Percentiles rank a stretch among this genome's conserved stretches.
Evolutionary conservation across 2,888 invertebrate genomes (phyloP).

Genomic region (Heliconius ismenius): DNA sequence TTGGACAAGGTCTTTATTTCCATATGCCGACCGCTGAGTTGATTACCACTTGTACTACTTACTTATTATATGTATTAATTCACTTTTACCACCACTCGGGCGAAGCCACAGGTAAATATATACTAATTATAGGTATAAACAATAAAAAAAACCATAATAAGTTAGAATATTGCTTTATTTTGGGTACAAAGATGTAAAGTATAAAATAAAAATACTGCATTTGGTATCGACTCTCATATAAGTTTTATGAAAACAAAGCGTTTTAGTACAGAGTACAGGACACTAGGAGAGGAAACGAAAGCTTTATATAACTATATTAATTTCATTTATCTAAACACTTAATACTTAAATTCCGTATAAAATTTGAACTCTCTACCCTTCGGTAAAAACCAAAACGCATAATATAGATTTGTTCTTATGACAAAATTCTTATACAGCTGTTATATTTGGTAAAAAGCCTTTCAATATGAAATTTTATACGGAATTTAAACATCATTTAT

Average conservation of each 20-base stretch:
- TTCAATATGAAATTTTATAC: neutral
- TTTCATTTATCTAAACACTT: slow-evolving; percentile 75
- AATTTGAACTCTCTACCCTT: neutral
- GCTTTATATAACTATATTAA: slow-evolving; percentile 75
- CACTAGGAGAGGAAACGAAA: slow-evolving; percentile 78
- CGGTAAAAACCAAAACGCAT: neutral
- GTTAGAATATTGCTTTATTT: slow-evolving; percentile 76
- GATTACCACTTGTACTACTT: too few relatives aligned
- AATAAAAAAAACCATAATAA: slow-evolving; percentile 11
- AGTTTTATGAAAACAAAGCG: slow-evolving; percentile 80
- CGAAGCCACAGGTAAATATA: neutral
- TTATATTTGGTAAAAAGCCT: neutral
- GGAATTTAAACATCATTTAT: slow-evolving; percentile 54
- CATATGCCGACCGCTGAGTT: too few relatives aligned
- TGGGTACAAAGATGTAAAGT: slow-evolving; percentile 80
- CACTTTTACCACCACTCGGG: too few relatives aligned
- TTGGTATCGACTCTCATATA: slow-evolving; percentile 80
- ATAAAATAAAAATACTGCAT: slow-evolving; percentile 82
- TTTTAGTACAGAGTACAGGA: slow-evolving; percentile 66
- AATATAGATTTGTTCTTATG: neutral
- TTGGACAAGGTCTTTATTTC: too few relatives aligned
- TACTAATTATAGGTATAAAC: neutral
- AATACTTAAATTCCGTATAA: slow-evolving; percentile 55
- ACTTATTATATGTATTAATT: too few relatives aligned
- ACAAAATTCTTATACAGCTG: neutral